Percentiles rank a stretch among this genome's conserved stretches.
phyloP scores from a whole-genome alignment of 37 sponge, comb jelly and placozoan genomes.

The Cladorhizidae sp. region DNA sequence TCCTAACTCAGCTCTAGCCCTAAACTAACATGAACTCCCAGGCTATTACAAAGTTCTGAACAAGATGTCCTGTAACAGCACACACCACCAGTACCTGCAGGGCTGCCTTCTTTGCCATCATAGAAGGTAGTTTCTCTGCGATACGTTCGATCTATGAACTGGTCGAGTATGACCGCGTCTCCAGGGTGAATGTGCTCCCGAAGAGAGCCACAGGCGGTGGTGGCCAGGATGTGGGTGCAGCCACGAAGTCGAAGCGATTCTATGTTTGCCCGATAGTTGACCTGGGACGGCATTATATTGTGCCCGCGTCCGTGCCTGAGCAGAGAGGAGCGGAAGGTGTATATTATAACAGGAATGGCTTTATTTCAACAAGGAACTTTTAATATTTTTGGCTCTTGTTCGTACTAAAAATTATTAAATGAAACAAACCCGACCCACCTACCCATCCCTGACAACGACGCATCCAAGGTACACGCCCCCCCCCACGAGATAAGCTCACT shows the following conservation, averaged over 20 bases:
- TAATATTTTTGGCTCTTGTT: too few relatives aligned
- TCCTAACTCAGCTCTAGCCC: too few relatives aligned
- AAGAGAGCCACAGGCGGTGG: constrained; percentile 92
- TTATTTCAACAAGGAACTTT: too few relatives aligned
- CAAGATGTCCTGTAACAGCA: too few relatives aligned
- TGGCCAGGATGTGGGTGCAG: constrained; percentile 79
- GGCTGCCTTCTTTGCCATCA: constrained; percentile 58
- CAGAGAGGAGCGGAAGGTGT: not conserved
- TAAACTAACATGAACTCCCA: too few relatives aligned
- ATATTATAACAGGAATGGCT: too few relatives aligned
- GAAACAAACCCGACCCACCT: too few relatives aligned
- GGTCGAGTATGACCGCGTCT: constrained; percentile 86
- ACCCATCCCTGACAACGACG: too few relatives aligned
- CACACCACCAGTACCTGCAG: constrained; percentile 6
- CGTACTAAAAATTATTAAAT: too few relatives aligned
- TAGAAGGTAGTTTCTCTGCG: constrained; percentile 72
- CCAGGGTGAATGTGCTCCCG: constrained; percentile 88
- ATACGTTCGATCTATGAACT: constrained; percentile 89
- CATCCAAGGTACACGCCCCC: too few relatives aligned
- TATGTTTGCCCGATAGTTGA: constrained; percentile 95
- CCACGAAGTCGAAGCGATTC: constrained; percentile 81
- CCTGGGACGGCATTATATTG: constrained; percentile 69
- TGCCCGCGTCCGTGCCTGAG: constrained; percentile 89
- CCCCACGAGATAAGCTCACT: too few relatives aligned
- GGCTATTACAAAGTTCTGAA: too few relatives aligned